Evolutionary conservation across 2,113 vertebrate species (phyloP).

Genomic region (Amblyornis subalaris): DNA sequence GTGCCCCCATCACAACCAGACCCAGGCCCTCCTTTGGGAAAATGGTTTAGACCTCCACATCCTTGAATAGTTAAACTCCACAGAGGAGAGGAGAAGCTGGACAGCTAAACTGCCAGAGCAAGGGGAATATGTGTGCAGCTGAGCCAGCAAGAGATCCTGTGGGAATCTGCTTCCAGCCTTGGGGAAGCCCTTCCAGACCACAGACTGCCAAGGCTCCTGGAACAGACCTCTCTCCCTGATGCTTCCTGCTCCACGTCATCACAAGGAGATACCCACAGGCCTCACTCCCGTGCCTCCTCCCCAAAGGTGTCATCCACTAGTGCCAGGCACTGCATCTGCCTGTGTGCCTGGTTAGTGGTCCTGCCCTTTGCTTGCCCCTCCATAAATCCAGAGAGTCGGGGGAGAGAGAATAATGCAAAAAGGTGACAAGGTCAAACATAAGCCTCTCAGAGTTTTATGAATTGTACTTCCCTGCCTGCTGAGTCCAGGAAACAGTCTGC

Average conservation of each 20-base stretch:
- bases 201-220: background rate
- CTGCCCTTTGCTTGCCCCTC: background rate
- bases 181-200: background rate
- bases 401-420: background rate
- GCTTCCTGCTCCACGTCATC: background rate
- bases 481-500: background rate
- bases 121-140: background rate
- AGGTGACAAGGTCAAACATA: background rate
- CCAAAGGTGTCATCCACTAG: background rate
- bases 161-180: background rate
- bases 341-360: accelerated
- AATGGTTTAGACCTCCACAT: background rate
- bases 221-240: background rate
- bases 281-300: background rate
- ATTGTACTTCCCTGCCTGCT: background rate
- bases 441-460: background rate
- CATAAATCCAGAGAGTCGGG: background rate
- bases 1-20: background rate
- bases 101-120: background rate
- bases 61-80: background rate
- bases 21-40: background rate
- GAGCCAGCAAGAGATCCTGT: background rate
- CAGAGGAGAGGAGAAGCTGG: background rate
- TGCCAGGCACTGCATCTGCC: background rate
- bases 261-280: background rate